phyloP scores from a whole-genome alignment of 2,888 invertebrate species.

The Ormyrus rosae region DNA sequence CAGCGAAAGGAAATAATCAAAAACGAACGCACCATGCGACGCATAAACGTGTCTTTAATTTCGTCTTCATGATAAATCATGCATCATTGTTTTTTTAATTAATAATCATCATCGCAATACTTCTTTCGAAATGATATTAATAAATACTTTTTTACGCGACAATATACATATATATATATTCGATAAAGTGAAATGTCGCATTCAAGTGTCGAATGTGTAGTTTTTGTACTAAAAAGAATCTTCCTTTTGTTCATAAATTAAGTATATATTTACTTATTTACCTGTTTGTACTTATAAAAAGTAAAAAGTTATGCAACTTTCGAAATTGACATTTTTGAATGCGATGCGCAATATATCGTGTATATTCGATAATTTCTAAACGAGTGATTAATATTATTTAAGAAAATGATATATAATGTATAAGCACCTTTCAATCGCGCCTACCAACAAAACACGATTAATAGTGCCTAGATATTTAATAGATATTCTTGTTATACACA shows the following conservation, averaged over 20 bases:
- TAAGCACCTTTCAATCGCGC: slow-evolving; percentile 51
- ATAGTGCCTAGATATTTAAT: slow-evolving; percentile 56
- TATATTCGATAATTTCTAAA: slow-evolving; percentile 43
- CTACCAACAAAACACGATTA: slow-evolving; percentile 51
- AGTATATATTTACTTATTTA: slow-evolving; percentile 36
- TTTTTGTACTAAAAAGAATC: slow-evolving; percentile 54
- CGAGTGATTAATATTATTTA: slow-evolving; percentile 43
- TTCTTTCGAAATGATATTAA: slow-evolving; percentile 43
- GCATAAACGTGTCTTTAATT: slow-evolving; percentile 47
- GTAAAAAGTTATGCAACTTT: slow-evolving; percentile 17
- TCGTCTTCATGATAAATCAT: slow-evolving; percentile 26
- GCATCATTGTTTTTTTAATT: slow-evolving; percentile 39
- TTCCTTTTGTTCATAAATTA: slow-evolving; percentile 35
- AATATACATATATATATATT: slow-evolving; percentile 35
- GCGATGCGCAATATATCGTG: slow-evolving; percentile 21
- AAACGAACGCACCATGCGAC: slow-evolving; percentile 45
- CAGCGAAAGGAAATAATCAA: slow-evolving; percentile 29
- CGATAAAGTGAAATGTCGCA: slow-evolving; percentile 47
- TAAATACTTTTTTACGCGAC: slow-evolving; percentile 50
- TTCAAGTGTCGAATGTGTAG: slow-evolving; percentile 46
- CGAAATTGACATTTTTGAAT: slow-evolving; percentile 36
- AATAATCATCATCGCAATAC: slow-evolving; percentile 42
- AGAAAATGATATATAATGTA: slow-evolving; percentile 24
- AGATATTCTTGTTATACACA: slow-evolving; percentile 56
- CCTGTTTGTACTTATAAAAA: slow-evolving; percentile 38